Evolutionary conservation across 2,113 vertebrate genomes (phyloP).

Genomic region (Pygoscelis adeliae): DNA sequence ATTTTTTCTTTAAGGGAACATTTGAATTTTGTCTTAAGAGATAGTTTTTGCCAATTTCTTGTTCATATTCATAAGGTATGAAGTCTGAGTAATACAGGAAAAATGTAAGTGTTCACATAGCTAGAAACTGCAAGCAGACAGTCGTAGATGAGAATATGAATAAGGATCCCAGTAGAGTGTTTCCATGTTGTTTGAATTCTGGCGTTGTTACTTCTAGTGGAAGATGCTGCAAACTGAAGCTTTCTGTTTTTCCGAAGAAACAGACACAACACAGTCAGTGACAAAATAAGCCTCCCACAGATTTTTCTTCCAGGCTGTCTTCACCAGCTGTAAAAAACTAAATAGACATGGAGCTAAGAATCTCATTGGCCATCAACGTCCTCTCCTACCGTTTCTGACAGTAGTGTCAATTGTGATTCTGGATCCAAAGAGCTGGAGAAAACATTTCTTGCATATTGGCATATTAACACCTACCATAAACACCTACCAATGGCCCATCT

Average conservation of each 20-base stretch:
- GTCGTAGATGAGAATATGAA: background rate
- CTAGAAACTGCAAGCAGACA: background rate
- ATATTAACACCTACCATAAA: background rate
- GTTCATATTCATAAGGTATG: conserved; percentile 6
- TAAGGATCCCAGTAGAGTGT: background rate
- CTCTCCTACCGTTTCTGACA: background rate
- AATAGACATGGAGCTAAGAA: background rate
- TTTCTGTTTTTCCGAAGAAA: background rate
- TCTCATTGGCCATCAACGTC: background rate
- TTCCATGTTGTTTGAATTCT: background rate
- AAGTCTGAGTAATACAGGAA: conserved; percentile 6
- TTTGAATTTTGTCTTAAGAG: conserved; percentile 7
- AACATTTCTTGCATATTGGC: background rate
- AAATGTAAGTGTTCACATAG: background rate
- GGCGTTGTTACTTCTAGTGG: background rate
- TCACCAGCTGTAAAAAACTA: background rate
- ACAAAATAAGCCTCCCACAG: conserved; percentile 9
- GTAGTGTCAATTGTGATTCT: background rate
- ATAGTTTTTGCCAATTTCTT: background rate
- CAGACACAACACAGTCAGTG: conserved; percentile 5
- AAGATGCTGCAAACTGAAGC: conserved; percentile 12
- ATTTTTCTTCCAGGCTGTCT: conserved; percentile 2
- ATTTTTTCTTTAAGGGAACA: background rate
- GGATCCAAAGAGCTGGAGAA: background rate
- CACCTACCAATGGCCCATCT: background rate